These are phyloP conservation scores for Musca domestica DNA, from an alignment of 1,140 invertebrate genomes.

Conservation along the genomic window DNA sequence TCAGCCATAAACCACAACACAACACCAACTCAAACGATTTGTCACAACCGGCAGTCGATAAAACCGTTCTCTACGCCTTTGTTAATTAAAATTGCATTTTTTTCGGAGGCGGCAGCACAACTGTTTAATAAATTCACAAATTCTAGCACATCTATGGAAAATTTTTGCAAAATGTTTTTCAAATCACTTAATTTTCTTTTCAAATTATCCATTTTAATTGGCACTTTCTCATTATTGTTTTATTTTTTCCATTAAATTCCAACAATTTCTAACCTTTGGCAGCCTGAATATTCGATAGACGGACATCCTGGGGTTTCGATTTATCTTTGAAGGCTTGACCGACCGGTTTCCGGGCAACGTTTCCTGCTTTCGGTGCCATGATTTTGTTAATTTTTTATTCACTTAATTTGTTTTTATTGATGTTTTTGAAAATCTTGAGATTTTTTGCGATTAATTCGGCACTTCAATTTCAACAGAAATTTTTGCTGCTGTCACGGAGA, in stretches of 20 bases:
- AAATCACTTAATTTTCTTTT: neutral
- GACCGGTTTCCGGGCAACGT: slow-evolving; percentile 44
- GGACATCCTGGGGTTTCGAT: slow-evolving; percentile 92
- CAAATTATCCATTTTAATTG: neutral
- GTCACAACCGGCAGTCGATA: neutral
- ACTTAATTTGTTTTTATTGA: neutral
- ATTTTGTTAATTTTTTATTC: slow-evolving; percentile 27
- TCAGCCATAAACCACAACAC: too few species aligned
- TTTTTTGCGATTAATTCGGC: slow-evolving; percentile 17
- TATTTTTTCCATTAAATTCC: slow-evolving; percentile 3
- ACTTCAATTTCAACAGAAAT: neutral
- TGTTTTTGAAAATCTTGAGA: neutral
- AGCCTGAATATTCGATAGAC: slow-evolving; percentile 93
- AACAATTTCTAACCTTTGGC: slow-evolving; percentile 82
- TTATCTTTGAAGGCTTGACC: slow-evolving; percentile 75
- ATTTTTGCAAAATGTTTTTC: neutral
- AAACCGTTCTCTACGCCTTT: neutral
- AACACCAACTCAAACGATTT: too few species aligned
- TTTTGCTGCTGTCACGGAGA: slow-evolving; percentile 5
- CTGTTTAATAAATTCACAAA: slow-evolving; percentile 5
- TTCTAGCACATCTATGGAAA: slow-evolving; percentile 29
- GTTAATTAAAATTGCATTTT: neutral
- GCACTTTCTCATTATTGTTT: neutral
- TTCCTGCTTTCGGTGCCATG: slow-evolving; percentile 48
- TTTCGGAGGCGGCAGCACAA: neutral